Evolutionary conservation across 2,888 invertebrate species (phyloP), one percentile per base, ranked within the genome.

Genomic region (Drosophila sordidapex): DNA sequence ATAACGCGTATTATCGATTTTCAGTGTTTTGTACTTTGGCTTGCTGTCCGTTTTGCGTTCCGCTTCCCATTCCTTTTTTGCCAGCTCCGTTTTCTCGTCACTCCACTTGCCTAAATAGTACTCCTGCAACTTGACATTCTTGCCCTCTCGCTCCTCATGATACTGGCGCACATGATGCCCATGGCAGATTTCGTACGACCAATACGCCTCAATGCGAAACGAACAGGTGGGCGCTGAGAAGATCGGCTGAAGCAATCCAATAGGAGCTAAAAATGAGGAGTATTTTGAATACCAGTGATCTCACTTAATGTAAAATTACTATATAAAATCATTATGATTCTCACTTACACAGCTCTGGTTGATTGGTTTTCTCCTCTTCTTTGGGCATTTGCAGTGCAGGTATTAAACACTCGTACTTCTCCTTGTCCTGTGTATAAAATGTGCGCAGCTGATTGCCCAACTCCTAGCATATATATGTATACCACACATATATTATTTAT

Each of bases 111-210:
- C 98, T 0, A 99, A 94, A 86, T 94, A 96, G 91, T 96, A 99
- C 91, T 98, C 97, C 91, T 98, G 98, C 0, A 96, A 93, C 91
- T 96, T 97, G 1, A 97, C 95, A 91, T 96, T 95, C 93, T 97
- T 96, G n/a, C 96, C 96, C 92, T 98, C 98, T 81, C 98, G 95
- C 87, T 98, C 98, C 92, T 99, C 99, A 92, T 99, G 99, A 92
- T 97, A 99, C 92, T 99, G 99, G 33, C 97, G 95, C 4, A 99
- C 95, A 92, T 96, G 97, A 82, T 95, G 94, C 0, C 99, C 99
- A 93, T 99, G 99, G 89, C 99, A 99, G 36, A 99, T 95, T 93
- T 99, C 98, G 92, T 99, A 99, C 0, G 98, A 98, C 99, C 99
- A 99, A 91, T 98, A 99, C 4, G 96, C 96, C 91, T 98, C 98